Percentiles rank a stretch among this genome's conserved stretches.
These are phyloP conservation scores for Aricia agestis DNA, from an alignment of 1,140 invertebrate genomes.

Conservation along the genomic window DNA sequence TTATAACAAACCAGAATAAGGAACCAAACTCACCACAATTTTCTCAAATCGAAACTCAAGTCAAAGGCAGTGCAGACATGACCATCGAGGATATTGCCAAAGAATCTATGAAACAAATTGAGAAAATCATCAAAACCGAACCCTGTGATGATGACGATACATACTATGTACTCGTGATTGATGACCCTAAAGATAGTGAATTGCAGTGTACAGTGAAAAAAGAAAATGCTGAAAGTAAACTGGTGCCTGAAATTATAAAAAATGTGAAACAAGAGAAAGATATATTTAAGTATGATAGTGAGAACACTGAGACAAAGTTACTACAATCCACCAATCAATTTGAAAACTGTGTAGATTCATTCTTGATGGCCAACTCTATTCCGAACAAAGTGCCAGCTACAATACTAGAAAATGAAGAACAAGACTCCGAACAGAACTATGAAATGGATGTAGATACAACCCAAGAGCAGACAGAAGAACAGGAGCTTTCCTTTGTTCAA, in stretches of 20 bases:
- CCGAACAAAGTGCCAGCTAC: slow-evolving; percentile 57
- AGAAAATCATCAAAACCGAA: slow-evolving; percentile 61
- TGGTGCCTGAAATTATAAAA: slow-evolving; percentile 18
- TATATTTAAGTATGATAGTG: slow-evolving; percentile 18
- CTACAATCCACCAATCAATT: slow-evolving; percentile 35
- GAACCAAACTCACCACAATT: slow-evolving; percentile 29
- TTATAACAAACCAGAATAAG: slow-evolving; percentile 33
- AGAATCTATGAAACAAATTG: slow-evolving; percentile 61
- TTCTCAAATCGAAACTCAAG: slow-evolving; percentile 33
- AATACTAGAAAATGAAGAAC: slow-evolving; percentile 64
- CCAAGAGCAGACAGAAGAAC: slow-evolving; percentile 35
- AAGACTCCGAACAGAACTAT: slow-evolving; percentile 43
- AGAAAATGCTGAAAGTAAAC: slow-evolving; percentile 9
- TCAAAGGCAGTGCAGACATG: slow-evolving; percentile 35
- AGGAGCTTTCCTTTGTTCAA: slow-evolving; percentile 14
- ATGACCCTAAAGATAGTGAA: slow-evolving; percentile 50
- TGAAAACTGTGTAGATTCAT: slow-evolving; percentile 54
- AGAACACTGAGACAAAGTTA: slow-evolving; percentile 23
- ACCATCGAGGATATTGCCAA: slow-evolving; percentile 45
- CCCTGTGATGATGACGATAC: slow-evolving; percentile 64
- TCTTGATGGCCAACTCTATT: slow-evolving; percentile 53
- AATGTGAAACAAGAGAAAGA: slow-evolving; percentile 29
- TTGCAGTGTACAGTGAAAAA: slow-evolving; percentile 25
- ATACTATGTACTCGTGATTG: slow-evolving; percentile 65
- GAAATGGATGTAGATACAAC: slow-evolving; percentile 46